A percentile compares a stretch with the other conserved stretches of the same genome.
Evolutionary conservation across 2,888 invertebrate species (phyloP).

Genomic region (Caenorhabditis afra): DNA sequence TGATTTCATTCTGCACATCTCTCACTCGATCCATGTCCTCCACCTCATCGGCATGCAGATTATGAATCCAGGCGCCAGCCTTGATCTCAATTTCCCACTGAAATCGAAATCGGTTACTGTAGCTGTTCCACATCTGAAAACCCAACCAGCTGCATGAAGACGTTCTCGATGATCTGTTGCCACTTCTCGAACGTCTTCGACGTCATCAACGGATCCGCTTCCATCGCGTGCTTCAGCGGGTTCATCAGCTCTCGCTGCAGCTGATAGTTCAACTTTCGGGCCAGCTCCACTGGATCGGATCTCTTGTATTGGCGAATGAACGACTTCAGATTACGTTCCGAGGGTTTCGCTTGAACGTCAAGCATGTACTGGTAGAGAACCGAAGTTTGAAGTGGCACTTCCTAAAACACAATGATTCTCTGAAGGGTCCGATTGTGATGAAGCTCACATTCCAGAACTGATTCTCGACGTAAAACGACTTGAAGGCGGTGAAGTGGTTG

Average conservation of each 20-base stretch:
- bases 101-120: background rate
- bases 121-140: background rate
- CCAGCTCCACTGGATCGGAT: background rate
- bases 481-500: background rate
- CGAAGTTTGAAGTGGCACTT: background rate
- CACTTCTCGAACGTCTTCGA: background rate
- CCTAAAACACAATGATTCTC: background rate
- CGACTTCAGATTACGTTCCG: background rate
- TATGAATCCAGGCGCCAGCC: background rate
- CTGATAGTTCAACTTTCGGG: background rate
- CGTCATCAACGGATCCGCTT: background rate
- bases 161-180: background rate
- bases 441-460: background rate
- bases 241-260: background rate
- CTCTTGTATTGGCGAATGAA: background rate
- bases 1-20: background rate
- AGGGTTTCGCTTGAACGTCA: background rate
- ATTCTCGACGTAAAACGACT: background rate
- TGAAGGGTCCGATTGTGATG: too few relatives aligned
- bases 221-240: slow-evolving; percentile 7
- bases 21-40: background rate
- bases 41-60: background rate
- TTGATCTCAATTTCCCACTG: background rate
- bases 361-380: background rate
- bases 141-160: background rate